Conservation (phyloP, 1,140 invertebrate species). For the Oppia nitens region DNA sequence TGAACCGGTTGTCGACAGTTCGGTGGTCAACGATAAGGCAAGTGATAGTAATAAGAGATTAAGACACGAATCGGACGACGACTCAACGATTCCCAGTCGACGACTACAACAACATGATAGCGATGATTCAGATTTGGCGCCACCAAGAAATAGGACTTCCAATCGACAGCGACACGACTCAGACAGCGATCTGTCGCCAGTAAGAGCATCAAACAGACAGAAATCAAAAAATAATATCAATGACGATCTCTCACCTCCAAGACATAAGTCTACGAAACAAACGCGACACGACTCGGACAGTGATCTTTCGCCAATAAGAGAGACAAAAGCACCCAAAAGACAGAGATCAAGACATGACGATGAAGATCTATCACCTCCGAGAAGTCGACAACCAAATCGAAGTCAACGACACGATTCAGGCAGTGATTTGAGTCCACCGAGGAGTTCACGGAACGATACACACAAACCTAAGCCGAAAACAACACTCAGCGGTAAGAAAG, state of each 20-base stretch:
- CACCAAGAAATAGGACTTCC: neutral
- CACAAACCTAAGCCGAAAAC: neutral
- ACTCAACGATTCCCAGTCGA: constrained; percentile 15
- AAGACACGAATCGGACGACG: constrained; percentile 19
- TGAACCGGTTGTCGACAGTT: constrained; percentile 28
- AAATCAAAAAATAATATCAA: constrained; percentile 30
- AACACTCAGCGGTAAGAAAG: neutral
- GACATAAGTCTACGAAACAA: constrained; percentile 9
- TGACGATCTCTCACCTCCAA: constrained; percentile 4
- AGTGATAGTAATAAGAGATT: constrained; percentile 7
- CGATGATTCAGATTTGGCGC: neutral
- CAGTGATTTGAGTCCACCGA: neutral
- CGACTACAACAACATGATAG: neutral
- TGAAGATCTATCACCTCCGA: neutral
- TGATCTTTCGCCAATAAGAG: neutral
- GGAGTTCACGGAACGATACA: neutral
- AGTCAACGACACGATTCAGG: neutral
- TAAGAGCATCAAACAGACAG: constrained; percentile 12
- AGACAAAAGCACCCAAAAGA: neutral
- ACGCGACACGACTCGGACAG: constrained; percentile 14
- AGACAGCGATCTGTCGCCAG: neutral
- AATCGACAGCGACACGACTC: neutral
- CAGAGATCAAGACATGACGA: neutral
- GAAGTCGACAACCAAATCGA: neutral
- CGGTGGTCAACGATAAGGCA: constrained; percentile 19